Evolutionary conservation across 2,797 vertebrate genomes (phyloP).

Genomic region (Micrastur ruficollis): DNA sequence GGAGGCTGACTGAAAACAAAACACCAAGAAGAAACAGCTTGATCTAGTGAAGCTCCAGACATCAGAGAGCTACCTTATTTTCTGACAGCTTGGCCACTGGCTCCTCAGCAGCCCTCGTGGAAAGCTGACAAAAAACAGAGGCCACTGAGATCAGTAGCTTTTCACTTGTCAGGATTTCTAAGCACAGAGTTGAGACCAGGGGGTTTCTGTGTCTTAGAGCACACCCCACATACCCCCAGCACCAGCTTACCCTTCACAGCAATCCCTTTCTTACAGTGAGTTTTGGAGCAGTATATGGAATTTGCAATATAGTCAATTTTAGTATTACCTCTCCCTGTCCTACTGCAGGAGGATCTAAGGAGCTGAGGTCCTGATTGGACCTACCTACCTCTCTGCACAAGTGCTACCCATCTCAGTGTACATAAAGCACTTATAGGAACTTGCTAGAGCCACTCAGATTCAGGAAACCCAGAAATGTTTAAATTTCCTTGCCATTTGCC

Average conservation of each 20-base stretch:
- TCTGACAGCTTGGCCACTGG: not conserved
- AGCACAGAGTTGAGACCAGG: not conserved
- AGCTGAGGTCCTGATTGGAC: not conserved
- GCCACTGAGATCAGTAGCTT: not conserved
- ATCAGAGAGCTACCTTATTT: not conserved
- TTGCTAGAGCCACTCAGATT: not conserved
- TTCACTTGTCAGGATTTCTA: not conserved
- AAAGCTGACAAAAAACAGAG: not conserved
- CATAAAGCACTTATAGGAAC: not conserved
- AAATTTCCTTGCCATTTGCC: not conserved
- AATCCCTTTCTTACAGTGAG: not conserved
- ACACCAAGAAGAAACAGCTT: not conserved
- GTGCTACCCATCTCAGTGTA: not conserved
- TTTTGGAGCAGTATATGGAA: not conserved
- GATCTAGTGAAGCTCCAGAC: not conserved
- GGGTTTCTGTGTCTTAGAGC: not conserved
- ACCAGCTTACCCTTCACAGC: not conserved
- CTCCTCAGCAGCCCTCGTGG: not conserved
- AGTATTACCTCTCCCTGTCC: not conserved
- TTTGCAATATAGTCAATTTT: not conserved
- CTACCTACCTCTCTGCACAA: not conserved
- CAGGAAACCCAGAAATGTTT: not conserved
- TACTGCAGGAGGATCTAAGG: not conserved
- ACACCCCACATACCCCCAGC: accelerated
- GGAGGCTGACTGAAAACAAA: not conserved